Evolutionary conservation across 2,113 vertebrate genomes (phyloP), one percentile per base, ranked within the genome.

Genomic region (Coregonus clupeaformis): DNA sequence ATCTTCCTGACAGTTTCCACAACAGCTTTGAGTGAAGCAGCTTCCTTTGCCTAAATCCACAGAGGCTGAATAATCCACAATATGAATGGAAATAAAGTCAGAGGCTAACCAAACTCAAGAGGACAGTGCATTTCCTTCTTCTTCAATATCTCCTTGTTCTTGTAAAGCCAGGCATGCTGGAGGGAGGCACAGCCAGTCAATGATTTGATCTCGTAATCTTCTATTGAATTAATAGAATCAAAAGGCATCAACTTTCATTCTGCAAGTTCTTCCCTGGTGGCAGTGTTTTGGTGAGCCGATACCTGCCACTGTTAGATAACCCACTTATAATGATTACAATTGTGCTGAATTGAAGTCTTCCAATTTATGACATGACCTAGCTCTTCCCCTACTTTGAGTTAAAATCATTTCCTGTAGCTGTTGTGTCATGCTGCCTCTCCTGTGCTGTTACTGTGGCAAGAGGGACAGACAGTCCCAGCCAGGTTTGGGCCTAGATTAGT

Each of bases 1-100:
- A 70, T 78, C 47, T 57, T 57, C 71, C 59, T 73, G 57, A 73
- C 76, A 73, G 59, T 47, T 65, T 66, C 65, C 59, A 24, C 68
- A 57, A 63, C 64, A 73, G 30, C 22, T 6, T 73, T 12, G 27
- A 65, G 30, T 4, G 32, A 49, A 65, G 16, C 60, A 25, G n/a
- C 29, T 72, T 68, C 67, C 57, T 6, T 60, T 60, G 57, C 57
- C n/a, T 60, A 5, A 60, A 60, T 60, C 57, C 57, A 60, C 18
- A 60, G 57, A 71, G n/a, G 49, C 32, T 60, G 16, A 52, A 52
- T 52, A 18, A 52, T 52, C 49, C 16, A 52, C 49, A 52, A 52
- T 52, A 52, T 52, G 49, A 36, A 69, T 69, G n/a, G 57, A 60
- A 7, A 60, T 60, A 2, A 24, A 60, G n/a, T 60, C 57, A 16